Percentiles rank a stretch among this genome's conserved stretches.
Conservation (phyloP, 2,888 invertebrate species). For the Pardosa pseudoannulata region DNA sequence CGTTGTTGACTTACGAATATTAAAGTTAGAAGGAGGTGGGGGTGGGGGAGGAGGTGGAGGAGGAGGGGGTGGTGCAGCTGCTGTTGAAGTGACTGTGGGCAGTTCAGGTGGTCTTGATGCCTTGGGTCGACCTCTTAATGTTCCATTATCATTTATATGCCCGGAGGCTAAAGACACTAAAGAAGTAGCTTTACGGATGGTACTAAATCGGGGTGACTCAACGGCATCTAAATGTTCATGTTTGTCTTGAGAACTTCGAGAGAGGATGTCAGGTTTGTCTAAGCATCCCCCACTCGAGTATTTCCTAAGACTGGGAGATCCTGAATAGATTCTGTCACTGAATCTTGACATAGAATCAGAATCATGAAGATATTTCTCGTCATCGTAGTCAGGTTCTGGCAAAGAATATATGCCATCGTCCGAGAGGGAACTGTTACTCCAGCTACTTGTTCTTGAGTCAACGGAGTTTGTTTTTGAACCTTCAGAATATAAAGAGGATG, state of each 20-base stretch:
- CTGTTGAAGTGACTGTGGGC: conserved; percentile 6
- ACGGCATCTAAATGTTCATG: not conserved
- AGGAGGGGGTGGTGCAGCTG: conserved; percentile 38
- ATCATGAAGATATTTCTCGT: conserved; percentile 29
- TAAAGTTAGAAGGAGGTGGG: conserved; percentile 43
- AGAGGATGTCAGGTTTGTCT: conserved; percentile 14
- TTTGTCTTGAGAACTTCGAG: not conserved
- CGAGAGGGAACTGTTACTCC: conserved; percentile 62
- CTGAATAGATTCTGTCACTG: conserved; percentile 41
- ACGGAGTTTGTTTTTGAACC: conserved; percentile 66
- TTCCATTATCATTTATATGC: conserved; percentile 15
- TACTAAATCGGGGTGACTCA: conserved; percentile 45
- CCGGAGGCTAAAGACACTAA: conserved; percentile 47
- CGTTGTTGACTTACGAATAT: not conserved
- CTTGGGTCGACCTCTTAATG: conserved; percentile 19
- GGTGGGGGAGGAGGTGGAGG: conserved; percentile 66
- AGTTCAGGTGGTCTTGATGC: conserved; percentile 42
- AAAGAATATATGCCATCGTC: conserved; percentile 66
- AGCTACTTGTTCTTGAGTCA: conserved; percentile 55
- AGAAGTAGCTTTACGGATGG: conserved; percentile 51
- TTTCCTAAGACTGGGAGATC: conserved; percentile 42
- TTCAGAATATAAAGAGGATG: conserved; percentile 48
- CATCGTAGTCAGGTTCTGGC: conserved; percentile 74
- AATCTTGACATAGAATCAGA: conserved; percentile 47
- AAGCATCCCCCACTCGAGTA: conserved; percentile 50